These are phyloP conservation scores for Dicaeum eximium DNA, from an alignment of 2,113 vertebrate species.

Conservation along the genomic window DNA sequence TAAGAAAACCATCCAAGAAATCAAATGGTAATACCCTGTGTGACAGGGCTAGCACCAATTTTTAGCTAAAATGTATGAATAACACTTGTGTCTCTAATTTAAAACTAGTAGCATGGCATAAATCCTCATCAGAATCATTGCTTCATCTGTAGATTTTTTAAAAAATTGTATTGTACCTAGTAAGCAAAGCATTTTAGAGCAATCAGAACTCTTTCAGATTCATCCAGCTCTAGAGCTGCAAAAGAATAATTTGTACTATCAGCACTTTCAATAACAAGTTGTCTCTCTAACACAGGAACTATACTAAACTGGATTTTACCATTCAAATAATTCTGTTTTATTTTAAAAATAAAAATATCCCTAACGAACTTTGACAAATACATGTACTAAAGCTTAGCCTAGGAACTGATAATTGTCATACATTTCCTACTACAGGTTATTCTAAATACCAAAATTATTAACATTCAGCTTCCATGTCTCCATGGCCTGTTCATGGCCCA, in stretches of 20 bases:
- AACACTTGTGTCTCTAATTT: not conserved
- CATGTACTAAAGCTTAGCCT: not conserved
- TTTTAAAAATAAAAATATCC: not conserved
- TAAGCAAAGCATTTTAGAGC: not conserved
- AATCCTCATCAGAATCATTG: not conserved
- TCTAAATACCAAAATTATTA: not conserved
- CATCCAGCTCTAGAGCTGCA: not conserved
- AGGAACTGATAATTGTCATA: not conserved
- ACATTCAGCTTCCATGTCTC: not conserved
- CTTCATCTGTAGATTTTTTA: not conserved
- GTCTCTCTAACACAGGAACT: not conserved
- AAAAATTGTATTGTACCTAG: not conserved
- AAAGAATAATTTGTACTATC: not conserved
- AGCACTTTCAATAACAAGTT: not conserved
- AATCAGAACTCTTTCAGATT: slow-evolving; percentile 19
- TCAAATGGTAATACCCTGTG: not conserved
- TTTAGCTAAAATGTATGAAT: not conserved
- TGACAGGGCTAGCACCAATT: not conserved
- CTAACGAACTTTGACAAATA: not conserved
- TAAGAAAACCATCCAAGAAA: not conserved
- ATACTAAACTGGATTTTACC: not conserved
- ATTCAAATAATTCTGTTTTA: not conserved
- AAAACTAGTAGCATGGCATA: not conserved
- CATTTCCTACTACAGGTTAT: not conserved
- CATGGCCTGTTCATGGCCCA: not conserved